Evolutionary conservation across 37 sponge, comb jelly and placozoan genomes (phyloP).

Genomic region (Halichondria panicea): DNA sequence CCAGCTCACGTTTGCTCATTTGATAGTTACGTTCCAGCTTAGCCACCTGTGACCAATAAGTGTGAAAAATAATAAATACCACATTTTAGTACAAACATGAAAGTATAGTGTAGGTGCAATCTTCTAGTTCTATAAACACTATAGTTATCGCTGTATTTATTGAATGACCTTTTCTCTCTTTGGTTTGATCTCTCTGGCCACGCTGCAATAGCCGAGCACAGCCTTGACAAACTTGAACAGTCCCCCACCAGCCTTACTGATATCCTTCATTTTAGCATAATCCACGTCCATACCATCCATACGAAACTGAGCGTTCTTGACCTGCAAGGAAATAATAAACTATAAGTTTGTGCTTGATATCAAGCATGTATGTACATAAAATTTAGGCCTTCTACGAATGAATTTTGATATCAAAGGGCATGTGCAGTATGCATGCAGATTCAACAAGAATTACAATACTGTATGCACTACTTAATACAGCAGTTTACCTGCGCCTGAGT

Average conservation of each 20-base stretch:
- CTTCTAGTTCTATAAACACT: too few species aligned
- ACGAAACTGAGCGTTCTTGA: conserved; percentile 41
- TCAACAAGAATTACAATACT: too few species aligned
- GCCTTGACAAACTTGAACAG: conserved; percentile 95
- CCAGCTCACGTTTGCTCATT: conserved; percentile 96
- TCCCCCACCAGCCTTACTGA: conserved; percentile 95
- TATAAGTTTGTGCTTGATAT: neutral
- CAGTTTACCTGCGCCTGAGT: conserved; percentile 69
- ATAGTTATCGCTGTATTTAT: neutral
- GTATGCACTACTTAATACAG: neutral
- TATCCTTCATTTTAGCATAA: conserved; percentile 83
- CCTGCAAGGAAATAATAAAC: conserved; percentile 25
- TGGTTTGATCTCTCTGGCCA: conserved; percentile 97
- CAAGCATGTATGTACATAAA: neutral
- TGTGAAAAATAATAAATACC: neutral
- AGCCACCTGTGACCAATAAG: conserved; percentile 69
- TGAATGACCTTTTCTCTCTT: conserved; percentile 87
- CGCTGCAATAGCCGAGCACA: conserved; percentile 96
- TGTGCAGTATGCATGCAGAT: too few species aligned
- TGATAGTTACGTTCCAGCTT: conserved; percentile 88
- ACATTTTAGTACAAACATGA: too few species aligned
- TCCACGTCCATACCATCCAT: conserved; percentile 82
- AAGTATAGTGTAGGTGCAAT: too few species aligned
- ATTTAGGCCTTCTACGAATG: too few species aligned
- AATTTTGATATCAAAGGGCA: too few species aligned